Evolutionary conservation across 64 coral and sea anemone genomes (phyloP), one percentile per base, ranked within the genome.

Genomic region (Pocillopora verrucosa): DNA sequence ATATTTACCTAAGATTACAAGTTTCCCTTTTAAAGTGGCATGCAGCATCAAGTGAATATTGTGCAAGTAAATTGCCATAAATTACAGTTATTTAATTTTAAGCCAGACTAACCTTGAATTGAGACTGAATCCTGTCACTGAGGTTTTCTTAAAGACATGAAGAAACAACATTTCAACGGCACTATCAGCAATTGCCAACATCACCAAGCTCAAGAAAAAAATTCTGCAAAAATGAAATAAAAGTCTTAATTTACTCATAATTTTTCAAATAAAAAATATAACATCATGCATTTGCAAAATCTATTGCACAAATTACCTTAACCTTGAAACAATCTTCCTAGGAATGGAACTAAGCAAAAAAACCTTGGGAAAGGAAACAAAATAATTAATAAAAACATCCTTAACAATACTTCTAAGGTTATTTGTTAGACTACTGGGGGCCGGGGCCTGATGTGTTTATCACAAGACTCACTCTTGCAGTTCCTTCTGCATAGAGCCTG

Each of bases 121-220:
- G 74, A 61, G 24, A n/a, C 37, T 92, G 77, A 99, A 99, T 86
- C 97, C 97, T 68, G 97, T 99, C 11, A 99, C 97, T 77, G 91
- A 93, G 59, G 10, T 34, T 78, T 93, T 76, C 13, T 88, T 86
- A 91, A 93, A 95, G 0, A 91, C 61, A 34, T 59, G 61, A 41
- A 87, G 36, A 78, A 93, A 99, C 22, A 93, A 80, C 17, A 95
- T 87, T 51, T 51, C 3, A 51, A 51, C 7, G 41, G 41, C 41
- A 51, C 41, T 51, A 4, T 51, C 41, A 51, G 65, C 88, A 99
- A 64, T 81, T 77, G 19, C 88, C 90, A 34, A 92, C 73, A 9
- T 77, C 82, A 57, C 93, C 56, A 34, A 90, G 7, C 13, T 93
- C 65, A 79, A 91, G 76, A 0, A 99, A 25, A 10, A 92, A 15